These are phyloP conservation scores for Quadriops clusia DNA, from an alignment of 2,888 invertebrate species.

Conservation along the genomic window DNA sequence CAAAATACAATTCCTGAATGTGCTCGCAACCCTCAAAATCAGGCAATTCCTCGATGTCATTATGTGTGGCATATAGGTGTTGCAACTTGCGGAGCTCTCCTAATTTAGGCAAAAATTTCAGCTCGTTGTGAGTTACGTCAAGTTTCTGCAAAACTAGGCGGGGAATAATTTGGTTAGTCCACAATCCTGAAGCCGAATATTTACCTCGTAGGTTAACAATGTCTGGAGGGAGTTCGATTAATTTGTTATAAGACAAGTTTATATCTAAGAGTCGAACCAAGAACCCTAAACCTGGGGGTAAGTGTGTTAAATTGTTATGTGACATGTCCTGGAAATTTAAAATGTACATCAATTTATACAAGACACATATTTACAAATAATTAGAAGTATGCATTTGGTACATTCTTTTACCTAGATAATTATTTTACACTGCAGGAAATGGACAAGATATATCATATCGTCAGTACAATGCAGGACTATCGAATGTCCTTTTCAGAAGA, in stretches of 20 bases:
- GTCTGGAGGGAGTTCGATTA: constrained; percentile 66
- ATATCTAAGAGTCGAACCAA: constrained; percentile 63
- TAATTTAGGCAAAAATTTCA: constrained; percentile 50
- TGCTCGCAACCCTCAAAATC: constrained; percentile 63
- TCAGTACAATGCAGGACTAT: no score
- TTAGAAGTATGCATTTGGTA: no score
- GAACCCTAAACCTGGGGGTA: constrained; percentile 77
- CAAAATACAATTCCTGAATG: constrained; percentile 69
- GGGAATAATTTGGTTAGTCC: constrained; percentile 14
- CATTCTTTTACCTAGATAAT: no score
- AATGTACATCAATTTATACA: constrained; percentile 1
- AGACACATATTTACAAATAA: no score
- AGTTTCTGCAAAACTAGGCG: constrained; percentile 58
- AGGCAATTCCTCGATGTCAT: constrained; percentile 65
- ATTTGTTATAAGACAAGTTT: constrained; percentile 61
- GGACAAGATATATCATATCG: no score
- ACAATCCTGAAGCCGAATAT: not conserved
- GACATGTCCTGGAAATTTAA: constrained; percentile 57
- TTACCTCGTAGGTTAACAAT: constrained; percentile 72
- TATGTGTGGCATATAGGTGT: constrained; percentile 67
- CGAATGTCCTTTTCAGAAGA: no score
- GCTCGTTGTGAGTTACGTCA: constrained; percentile 60
- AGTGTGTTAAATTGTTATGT: constrained; percentile 55
- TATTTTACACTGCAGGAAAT: no score
- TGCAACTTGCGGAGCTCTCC: constrained; percentile 65